Base-by-base conservation (phyloP, 2,113 vertebrate species). In the Pelecanus crispus region DNA sequence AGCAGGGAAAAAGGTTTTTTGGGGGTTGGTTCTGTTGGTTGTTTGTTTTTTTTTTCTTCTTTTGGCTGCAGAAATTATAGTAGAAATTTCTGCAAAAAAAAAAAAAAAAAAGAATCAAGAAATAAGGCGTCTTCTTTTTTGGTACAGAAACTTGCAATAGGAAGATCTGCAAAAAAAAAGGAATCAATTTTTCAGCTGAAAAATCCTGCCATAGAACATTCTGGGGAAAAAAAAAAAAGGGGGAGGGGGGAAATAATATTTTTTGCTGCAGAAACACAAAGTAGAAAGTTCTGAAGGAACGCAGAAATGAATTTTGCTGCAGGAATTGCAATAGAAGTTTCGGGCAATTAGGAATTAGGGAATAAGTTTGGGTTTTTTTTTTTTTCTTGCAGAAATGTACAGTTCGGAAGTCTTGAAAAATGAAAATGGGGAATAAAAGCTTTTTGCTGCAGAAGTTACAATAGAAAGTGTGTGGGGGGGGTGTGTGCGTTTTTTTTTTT, bases 131-230 rank as follows among this genome's bases (percentile, higher is more conserved):
- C 22, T 36, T 36, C n/a, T 59, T 59, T 59, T 36, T 25, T 36
- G 56, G 20, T 59, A 13, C 34, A 24, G 56, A 58, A 58, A 22
- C 56, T n/a, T 58, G 56, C 20, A 9, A 15, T n/a, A 16, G 22
- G 6, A 59, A 24, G 14, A 36, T 61, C 10, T 36, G 15, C 58
- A 16, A 61, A 61, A 59, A 36, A 25, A n/a, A n/a, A n/a, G n/a
- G n/a, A n/a, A n/a, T n/a, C n/a, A n/a, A n/a, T n/a, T n/a, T n/a
- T n/a, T n/a, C n/a, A n/a, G n/a, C 21, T 42, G 36, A 13, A 44
- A 22, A 44, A 56, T 26, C 1, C 19, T 7, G 29, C 8, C 4
- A 3, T 7, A 25, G 38, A 25, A 55, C 1, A 4, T 13, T 18
- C 20, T 25, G 16, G 11, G 21, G 31, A 29, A 31, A 50, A 14